These are phyloP conservation scores for Brienomyrus brachyistius DNA, from an alignment of 2,113 vertebrate species.

Conservation along the genomic window DNA sequence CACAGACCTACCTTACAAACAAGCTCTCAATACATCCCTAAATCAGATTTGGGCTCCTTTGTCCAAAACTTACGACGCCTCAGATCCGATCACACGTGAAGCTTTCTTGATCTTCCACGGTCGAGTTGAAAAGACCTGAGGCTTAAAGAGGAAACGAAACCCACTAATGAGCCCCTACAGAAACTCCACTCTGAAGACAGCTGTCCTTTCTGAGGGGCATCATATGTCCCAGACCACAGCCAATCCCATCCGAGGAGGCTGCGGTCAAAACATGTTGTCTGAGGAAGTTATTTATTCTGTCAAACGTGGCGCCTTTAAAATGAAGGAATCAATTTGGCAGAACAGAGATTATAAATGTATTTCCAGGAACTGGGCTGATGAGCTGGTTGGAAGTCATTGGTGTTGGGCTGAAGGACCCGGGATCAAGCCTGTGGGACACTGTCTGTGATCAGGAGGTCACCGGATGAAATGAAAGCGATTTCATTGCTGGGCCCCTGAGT, in stretches of 20 bases:
- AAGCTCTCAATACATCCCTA: constrained; percentile 16
- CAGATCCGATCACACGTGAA: background rate
- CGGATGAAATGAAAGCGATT: background rate
- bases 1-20: constrained; percentile 21
- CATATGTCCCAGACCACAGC: background rate
- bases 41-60: background rate
- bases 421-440: background rate
- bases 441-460: background rate
- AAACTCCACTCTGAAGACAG: background rate
- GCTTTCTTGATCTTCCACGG: background rate
- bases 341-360: background rate
- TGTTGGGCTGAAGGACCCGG: background rate
- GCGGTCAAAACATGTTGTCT: background rate
- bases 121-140: background rate
- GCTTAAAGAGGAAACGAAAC: background rate
- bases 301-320: background rate
- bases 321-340: background rate
- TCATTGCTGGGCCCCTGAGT: background rate
- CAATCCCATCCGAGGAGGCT: background rate
- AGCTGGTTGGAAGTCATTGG: background rate
- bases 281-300: background rate
- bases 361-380: background rate
- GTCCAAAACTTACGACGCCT: background rate
- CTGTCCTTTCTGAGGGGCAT: background rate
- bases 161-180: background rate